A percentile compares a stretch with the other conserved stretches of the same genome.
These are phyloP conservation scores for Tenthredo notha DNA, from an alignment of 2,888 invertebrate genomes.

Conservation along the genomic window DNA sequence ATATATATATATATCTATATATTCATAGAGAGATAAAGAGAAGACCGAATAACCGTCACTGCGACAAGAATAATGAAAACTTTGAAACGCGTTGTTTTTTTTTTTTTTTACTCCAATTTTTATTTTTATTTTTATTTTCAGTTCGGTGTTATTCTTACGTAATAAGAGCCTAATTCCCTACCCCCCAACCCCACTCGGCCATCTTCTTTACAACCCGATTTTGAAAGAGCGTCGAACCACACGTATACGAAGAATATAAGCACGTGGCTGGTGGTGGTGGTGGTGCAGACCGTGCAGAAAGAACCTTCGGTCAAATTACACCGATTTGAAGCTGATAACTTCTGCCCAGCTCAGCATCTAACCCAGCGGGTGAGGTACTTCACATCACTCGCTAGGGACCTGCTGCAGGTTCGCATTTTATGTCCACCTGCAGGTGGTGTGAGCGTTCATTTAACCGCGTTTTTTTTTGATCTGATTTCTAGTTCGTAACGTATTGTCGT, in stretches of 20 bases:
- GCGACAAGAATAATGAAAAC: not conserved
- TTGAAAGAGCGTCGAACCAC: not conserved
- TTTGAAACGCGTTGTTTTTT: not conserved
- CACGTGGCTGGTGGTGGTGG: not conserved
- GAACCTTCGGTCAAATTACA: constrained; percentile 56
- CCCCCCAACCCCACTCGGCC: too few relatives aligned
- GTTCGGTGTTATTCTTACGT: not conserved
- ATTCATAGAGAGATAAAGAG: not conserved
- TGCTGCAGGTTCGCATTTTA: constrained; percentile 40
- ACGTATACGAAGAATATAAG: not conserved
- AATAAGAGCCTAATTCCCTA: not conserved
- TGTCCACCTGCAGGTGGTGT: constrained; percentile 41
- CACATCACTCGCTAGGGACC: constrained; percentile 23
- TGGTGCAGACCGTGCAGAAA: constrained; percentile 51
- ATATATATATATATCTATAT: not conserved
- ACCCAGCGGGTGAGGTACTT: constrained; percentile 35
- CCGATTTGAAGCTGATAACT: constrained; percentile 50
- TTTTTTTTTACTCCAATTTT: not conserved
- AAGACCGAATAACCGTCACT: not conserved
- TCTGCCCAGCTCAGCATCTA: constrained; percentile 46
- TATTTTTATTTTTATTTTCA: not conserved
- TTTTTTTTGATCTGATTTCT: constrained; percentile 2
- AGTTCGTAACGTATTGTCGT: too few relatives aligned
- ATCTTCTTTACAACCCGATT: constrained; percentile 6
- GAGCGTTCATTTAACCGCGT: constrained; percentile 24